These are phyloP conservation scores for Staurois parvus DNA, from an alignment of 2,797 vertebrate genomes.

Conservation along the genomic window DNA sequence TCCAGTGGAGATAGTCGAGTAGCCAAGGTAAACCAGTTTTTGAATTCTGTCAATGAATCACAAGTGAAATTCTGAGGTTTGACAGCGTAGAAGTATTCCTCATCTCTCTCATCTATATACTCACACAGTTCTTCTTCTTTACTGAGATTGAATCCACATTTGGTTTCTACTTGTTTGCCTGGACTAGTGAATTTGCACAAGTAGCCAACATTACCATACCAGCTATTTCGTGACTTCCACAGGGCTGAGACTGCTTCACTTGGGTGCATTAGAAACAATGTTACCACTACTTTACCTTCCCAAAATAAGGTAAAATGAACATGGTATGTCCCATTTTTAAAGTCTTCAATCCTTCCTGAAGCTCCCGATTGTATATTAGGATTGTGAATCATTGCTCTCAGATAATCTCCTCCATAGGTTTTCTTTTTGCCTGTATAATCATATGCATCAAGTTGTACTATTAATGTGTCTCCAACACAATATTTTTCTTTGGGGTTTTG, in stretches of 20 bases:
- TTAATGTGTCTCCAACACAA: conserved; percentile 13
- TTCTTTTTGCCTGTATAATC: conserved; percentile 61
- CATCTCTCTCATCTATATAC: conserved; percentile 61
- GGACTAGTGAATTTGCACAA: conserved; percentile 38
- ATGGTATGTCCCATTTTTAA: conserved; percentile 64
- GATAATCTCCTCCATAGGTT: conserved; percentile 64
- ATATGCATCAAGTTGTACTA: conserved; percentile 9
- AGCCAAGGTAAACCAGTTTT: background rate
- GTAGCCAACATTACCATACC: conserved; percentile 56
- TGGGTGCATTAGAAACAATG: conserved; percentile 63
- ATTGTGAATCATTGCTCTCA: conserved; percentile 63
- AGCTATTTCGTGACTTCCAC: conserved; percentile 65
- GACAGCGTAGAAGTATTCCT: conserved; percentile 65
- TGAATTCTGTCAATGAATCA: conserved; percentile 50
- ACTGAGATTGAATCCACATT: conserved; percentile 52
- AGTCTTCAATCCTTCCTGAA: conserved; percentile 62
- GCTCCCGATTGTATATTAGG: conserved; percentile 43
- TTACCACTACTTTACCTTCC: conserved; percentile 56
- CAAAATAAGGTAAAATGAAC: conserved; percentile 66
- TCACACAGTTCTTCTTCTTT: conserved; percentile 52
- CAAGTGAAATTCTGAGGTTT: conserved; percentile 55
- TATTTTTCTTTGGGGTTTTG: background rate
- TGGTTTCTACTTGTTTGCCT: background rate
- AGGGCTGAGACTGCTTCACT: conserved; percentile 59
- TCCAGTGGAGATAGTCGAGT: conserved; percentile 60